Percentiles rank a stretch among this genome's conserved stretches.
Evolutionary conservation across 2,888 invertebrate species (phyloP).

Genomic region (Pardosa pseudoannulata): DNA sequence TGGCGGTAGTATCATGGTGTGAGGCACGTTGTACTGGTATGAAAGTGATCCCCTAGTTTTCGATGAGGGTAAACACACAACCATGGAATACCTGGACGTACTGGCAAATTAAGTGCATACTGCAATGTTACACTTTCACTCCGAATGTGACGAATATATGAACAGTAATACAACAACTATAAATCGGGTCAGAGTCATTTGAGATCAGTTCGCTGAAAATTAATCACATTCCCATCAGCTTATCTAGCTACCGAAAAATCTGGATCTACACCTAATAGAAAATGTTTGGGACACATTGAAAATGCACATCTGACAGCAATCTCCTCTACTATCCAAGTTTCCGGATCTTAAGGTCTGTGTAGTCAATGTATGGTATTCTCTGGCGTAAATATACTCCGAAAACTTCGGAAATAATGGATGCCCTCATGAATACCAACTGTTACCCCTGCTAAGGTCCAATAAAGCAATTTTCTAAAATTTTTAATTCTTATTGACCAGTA

Average conservation of each 20-base stretch:
- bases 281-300: neutral
- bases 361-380: too few species aligned
- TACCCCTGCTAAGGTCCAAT: too few species aligned
- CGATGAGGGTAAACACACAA: neutral
- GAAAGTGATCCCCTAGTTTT: neutral
- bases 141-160: neutral
- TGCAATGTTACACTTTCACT: conserved; percentile 11
- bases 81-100: neutral
- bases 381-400: too few species aligned
- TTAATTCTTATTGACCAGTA: too few species aligned
- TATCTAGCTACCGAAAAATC: neutral
- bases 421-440: too few species aligned
- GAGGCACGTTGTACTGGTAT: neutral
- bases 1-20: neutral
- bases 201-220: neutral
- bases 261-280: neutral
- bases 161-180: neutral
- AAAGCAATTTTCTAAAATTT: too few species aligned
- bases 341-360: too few species aligned
- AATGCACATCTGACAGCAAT: neutral
- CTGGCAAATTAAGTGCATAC: conserved; percentile 5
- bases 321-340: too few species aligned
- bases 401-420: too few species aligned
- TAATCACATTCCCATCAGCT: neutral
- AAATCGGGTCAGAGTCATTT: neutral